Percentiles rank a stretch among this genome's conserved stretches.
phyloP scores from a whole-genome alignment of 1,140 invertebrate species.

The Eufriesea mexicana region DNA sequence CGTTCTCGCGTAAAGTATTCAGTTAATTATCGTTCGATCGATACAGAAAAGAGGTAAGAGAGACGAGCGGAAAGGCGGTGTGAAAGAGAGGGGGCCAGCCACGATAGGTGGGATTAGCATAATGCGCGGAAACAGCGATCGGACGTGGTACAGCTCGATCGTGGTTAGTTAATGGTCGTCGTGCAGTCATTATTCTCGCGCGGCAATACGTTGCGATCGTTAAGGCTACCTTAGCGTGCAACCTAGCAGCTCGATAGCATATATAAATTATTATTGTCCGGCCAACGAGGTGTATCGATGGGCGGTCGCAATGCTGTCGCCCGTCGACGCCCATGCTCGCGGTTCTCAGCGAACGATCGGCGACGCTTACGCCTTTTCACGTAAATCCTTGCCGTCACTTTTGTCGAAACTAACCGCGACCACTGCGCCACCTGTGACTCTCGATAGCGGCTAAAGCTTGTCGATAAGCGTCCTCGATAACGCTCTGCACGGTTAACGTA shows the following conservation, averaged over 20 bases:
- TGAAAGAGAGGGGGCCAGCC: not conserved
- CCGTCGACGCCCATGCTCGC: constrained; percentile 71
- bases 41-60: not conserved
- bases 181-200: constrained; percentile 22
- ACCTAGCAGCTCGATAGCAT: constrained; percentile 23
- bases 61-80: not conserved
- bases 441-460: not conserved
- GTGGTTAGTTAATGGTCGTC: constrained; percentile 40
- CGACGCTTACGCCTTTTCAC: constrained; percentile 15
- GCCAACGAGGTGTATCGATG: constrained; percentile 71
- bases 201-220: constrained; percentile 39
- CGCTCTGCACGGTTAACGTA: not conserved
- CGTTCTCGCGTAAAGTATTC: not conserved
- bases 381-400: constrained; percentile 11
- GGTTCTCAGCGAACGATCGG: not conserved
- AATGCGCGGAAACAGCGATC: constrained; percentile 41
- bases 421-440: not conserved
- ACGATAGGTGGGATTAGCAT: constrained; percentile 57
- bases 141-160: constrained; percentile 23
- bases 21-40: not conserved
- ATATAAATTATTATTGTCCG: constrained; percentile 73
- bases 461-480: not conserved
- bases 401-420: not conserved
- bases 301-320: constrained; percentile 70
- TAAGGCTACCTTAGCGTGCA: constrained; percentile 49